Evolutionary conservation across 2,888 invertebrate species (phyloP), one percentile per base, ranked within the genome.

Genomic region (Drosophila infuscata): DNA sequence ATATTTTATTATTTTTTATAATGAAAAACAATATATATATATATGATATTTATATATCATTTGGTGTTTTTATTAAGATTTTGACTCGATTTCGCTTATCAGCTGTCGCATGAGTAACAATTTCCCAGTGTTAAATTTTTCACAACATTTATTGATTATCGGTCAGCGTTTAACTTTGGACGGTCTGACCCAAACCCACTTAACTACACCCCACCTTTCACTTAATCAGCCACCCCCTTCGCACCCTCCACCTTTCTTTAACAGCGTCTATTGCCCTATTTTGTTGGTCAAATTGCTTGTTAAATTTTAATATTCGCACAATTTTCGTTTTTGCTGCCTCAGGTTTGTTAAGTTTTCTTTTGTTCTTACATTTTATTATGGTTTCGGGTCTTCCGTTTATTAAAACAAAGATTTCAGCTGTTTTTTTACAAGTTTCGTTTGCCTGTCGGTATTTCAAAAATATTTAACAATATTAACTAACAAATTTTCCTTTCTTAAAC

Each of bases 61-160:
- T 46, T 29, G 35, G 54, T 30, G 38, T 35, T 49, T 60, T 35
- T 30, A 61, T 64, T 83, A 65, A 57, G 43, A 59, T 71, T 66
- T 73, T 61, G 53, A 53, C 67, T 68, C 12, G 48, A 68, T 70
- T 81, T 83, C 54, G 36, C 58, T 52, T 67, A 79, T 82, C 74
- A 88, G 71, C 70, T 77, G 80, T 73, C 67, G 68, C 70, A 70
- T 82, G 77, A 76, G 71, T 72, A 76, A 70, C 70, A 67, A 85
- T 80, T 85, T 79, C 74, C 77, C 88, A 82, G 62, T 69, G 67
- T 69, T 68, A 62, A 52, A 74, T 76, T 84, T 82, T 80, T 78
- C 74, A 74, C 75, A 75, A 80, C 81, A 78, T 85, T 85, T 89
- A 85, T 85, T 78, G 85, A 89, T 85, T 85, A 88, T 85, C 71